Base-by-base conservation (phyloP, 2,797 vertebrate genomes). In the Halcyon badia region DNA sequence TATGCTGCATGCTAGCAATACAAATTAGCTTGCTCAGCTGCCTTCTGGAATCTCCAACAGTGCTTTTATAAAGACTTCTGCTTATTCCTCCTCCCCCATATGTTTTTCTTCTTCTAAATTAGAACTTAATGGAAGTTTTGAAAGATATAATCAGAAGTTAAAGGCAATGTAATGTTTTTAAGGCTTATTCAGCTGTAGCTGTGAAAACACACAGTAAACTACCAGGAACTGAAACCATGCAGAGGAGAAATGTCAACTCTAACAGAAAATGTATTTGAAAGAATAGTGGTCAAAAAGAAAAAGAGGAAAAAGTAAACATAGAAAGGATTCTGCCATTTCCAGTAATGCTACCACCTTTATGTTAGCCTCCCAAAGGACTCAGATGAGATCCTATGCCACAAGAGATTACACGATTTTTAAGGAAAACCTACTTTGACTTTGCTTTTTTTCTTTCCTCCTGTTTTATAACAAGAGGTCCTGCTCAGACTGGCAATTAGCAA, bases 171-270 rank as follows among this genome's bases (percentile, higher is more conserved):
- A 87, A 78, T 0, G 0, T 79, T 96, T 97, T 83, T 72, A 78
- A 94, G 96, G 81, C 76, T 96, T 94, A 83, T 84, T 88, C 88
- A 90, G 88, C 82, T 95, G 86, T 71, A 84, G 76, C 54, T 79
- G 33, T 89, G 84, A 96, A 83, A 96, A 96, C 90, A 96, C 66
- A 68, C 5, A 0, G 70, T 82, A 92, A 94, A 89, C 78, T 94
- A 94, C 44, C 69, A 96, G 78, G 48, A 95, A 87, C 58, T 62
- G 85, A 96, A 89, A 78, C 85, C 51, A 91, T 7, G 18, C 87
- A 91, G 78, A 78, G 58, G 33, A 77, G 35, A 95, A 93, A 97
- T 10, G 37, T 65, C 89, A 94, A 26, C 39, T 82, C 69, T 79
- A 83, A 83, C 12, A 62, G 61, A 90, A 92, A 89, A 62, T 2